phyloP scores from a whole-genome alignment of 2,888 invertebrate species.

The Callosobruchus maculatus region DNA sequence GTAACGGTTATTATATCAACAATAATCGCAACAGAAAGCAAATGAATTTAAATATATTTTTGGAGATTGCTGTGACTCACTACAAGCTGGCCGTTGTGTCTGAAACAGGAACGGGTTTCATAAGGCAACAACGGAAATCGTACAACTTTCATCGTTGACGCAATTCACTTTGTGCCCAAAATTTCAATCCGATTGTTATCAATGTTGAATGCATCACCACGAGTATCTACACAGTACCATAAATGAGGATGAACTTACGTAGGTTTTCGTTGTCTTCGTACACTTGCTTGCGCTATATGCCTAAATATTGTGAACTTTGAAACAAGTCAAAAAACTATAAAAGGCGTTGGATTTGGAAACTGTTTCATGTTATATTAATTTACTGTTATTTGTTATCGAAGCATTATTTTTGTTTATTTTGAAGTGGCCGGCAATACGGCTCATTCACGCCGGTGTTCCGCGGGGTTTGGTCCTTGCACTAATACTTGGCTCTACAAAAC shows the following conservation, averaged over 20 bases:
- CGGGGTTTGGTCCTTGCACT: too few relatives aligned
- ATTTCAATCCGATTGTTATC: background rate
- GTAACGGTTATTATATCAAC: background rate
- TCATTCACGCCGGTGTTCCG: too few relatives aligned
- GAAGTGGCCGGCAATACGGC: too few relatives aligned
- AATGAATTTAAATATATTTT: background rate
- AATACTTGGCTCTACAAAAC: too few relatives aligned
- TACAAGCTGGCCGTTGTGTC: background rate
- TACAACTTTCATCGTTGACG: background rate
- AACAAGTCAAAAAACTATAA: too few relatives aligned
- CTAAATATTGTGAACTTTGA: too few relatives aligned
- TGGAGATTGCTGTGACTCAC: background rate
- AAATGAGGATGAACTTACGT: background rate
- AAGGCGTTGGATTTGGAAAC: too few relatives aligned
- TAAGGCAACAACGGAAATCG: background rate
- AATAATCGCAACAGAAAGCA: background rate
- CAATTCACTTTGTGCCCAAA: background rate
- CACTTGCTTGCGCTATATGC: too few relatives aligned
- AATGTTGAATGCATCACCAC: background rate
- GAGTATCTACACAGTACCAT: background rate
- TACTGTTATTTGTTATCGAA: too few relatives aligned
- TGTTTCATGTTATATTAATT: too few relatives aligned
- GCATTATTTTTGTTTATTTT: too few relatives aligned
- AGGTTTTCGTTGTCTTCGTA: background rate
- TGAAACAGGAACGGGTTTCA: background rate